Evolutionary conservation across 1,140 invertebrate genomes (phyloP).

Genomic region (Scaptomyza pallida): DNA sequence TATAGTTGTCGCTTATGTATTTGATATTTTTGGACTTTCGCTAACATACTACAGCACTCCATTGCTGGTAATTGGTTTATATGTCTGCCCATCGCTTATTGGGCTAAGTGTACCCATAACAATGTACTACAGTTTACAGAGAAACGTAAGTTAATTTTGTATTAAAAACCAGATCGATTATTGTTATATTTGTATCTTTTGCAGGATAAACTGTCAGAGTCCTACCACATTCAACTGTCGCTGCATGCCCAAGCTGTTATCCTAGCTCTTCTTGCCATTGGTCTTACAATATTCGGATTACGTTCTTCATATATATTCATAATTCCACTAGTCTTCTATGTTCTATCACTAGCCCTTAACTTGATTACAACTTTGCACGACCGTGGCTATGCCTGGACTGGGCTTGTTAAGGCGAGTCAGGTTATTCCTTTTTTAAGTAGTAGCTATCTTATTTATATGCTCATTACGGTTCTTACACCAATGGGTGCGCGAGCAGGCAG

Average conservation of each 20-base stretch:
- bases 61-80: slow-evolving; percentile 86
- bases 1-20: slow-evolving; percentile 84
- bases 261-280: slow-evolving; percentile 43
- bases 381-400: slow-evolving; percentile 86
- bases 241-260: slow-evolving; percentile 63
- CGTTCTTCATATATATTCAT: slow-evolving; percentile 62
- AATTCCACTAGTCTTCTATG: slow-evolving; percentile 60
- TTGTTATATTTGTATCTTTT: neutral
- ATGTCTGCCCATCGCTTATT: slow-evolving; percentile 48
- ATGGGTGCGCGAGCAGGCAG: slow-evolving; percentile 88
- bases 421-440: slow-evolving; percentile 85
- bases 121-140: slow-evolving; percentile 70
- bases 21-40: slow-evolving; percentile 78
- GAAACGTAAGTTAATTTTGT: neutral
- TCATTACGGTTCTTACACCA: slow-evolving; percentile 88
- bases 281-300: slow-evolving; percentile 39
- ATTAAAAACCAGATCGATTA: neutral
- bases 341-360: slow-evolving; percentile 50
- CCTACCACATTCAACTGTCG: slow-evolving; percentile 50
- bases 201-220: slow-evolving; percentile 47
- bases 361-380: slow-evolving; percentile 58
- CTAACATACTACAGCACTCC: slow-evolving; percentile 89
- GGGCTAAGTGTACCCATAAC: slow-evolving; percentile 35
- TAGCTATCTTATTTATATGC: slow-evolving; percentile 87
- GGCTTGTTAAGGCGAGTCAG: slow-evolving; percentile 84